Conservation (phyloP, 2,113 vertebrate species). For the Erythrolamprus reginae region DNA sequence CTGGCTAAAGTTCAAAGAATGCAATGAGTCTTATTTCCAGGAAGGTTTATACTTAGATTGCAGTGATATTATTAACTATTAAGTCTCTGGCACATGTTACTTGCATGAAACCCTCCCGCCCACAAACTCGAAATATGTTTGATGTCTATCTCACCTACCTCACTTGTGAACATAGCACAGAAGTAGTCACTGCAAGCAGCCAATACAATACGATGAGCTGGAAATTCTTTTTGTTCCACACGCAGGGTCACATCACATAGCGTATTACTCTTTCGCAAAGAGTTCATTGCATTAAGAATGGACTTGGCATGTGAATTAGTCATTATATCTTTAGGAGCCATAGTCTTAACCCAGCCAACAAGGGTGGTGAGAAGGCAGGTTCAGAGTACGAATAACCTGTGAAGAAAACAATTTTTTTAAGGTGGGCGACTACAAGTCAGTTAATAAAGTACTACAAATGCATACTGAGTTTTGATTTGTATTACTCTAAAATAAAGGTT, state of each 20-base stretch:
- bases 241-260: conserved; percentile 95
- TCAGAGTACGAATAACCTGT: conserved; percentile 9
- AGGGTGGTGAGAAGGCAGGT: conserved; percentile 20
- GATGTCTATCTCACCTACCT: conserved; percentile 72
- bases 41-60: background rate
- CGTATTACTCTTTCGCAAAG: conserved; percentile 93
- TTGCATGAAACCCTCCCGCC: background rate
- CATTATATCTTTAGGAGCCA: conserved; percentile 99
- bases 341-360: conserved; percentile 64
- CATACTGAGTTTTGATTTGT: background rate
- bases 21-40: background rate
- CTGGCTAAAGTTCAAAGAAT: background rate
- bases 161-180: conserved; percentile 99
- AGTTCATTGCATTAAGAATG: conserved; percentile 98
- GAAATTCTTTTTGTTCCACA: conserved; percentile 92
- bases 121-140: background rate
- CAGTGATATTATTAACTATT: background rate
- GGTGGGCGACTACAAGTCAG: background rate
- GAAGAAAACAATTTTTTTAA: background rate
- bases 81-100: background rate
- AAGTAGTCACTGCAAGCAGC: conserved; percentile 98
- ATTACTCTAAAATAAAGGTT: background rate
- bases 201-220: conserved; percentile 93
- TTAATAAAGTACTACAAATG: background rate
- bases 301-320: conserved; percentile 98